Evolutionary conservation across 1,140 invertebrate genomes (phyloP), one percentile per base, ranked within the genome.

Genomic region (Calliopsis andreniformis): DNA sequence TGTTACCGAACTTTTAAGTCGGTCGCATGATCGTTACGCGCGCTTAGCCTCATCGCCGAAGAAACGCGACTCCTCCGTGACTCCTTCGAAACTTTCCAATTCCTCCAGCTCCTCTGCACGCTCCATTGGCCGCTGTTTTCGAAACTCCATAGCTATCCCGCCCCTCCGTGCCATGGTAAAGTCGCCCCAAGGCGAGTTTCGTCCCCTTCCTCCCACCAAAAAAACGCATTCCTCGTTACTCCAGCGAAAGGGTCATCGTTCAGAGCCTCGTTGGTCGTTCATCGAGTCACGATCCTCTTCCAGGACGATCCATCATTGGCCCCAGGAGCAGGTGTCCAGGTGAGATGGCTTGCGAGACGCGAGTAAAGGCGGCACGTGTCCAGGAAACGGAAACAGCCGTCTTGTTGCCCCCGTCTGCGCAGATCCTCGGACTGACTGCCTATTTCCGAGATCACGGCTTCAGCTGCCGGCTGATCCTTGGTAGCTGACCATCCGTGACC

Each of bases 1-100:
- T 66, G 63, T 66, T 66, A 66, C 43, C 16, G 45, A 66, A 66
- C 63, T 66, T 66, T 66, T 66, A 66, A 66, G 63, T 43, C 63
- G 45, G 42, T 66, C 59, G 59, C 39, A 62, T 62, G 59, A 62
- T 62, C 63, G 63, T 66, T 66, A 66, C 63, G 63, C 63, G 63
- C 63, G 63, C 63, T 66, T 66, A 66, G 43, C 45, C 45, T 28
- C 28, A 64, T 64, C 62, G 62, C 47, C n/a, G 10, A 14, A 66
- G 32, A 32, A 49, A 49, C 63, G 20, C 43, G 63, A 51, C 32
- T 18, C n/a, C 45, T 5, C 43, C 25, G 5, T 6, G n/a, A 2
- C 25, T 12, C 32, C 8, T 3, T 5, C 7, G 6, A 3, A 62
- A 62, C 35, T 62, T 62, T 14, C 14, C 35, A 42, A 39, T 43